Conservation (phyloP, 35 echinoderm and acorn worm species). For the Heliocidaris erythrogramma region DNA sequence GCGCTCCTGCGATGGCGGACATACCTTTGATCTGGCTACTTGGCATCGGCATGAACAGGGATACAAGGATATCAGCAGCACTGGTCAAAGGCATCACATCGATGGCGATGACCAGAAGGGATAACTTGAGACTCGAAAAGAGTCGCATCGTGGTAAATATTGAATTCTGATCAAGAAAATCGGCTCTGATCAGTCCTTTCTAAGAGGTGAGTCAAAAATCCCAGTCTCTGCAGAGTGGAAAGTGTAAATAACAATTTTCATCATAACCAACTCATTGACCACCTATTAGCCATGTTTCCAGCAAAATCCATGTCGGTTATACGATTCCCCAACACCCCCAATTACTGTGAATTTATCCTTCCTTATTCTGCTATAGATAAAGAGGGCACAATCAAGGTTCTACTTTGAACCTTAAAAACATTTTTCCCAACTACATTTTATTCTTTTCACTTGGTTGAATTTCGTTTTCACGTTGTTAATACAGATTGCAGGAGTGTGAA, state of each 20-base stretch:
- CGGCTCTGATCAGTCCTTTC: too few relatives aligned
- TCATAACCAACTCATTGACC: not conserved
- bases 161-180: not conserved
- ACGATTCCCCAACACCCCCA: too few relatives aligned
- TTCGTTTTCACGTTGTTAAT: too few relatives aligned
- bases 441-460: too few relatives aligned
- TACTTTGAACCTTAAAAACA: too few relatives aligned
- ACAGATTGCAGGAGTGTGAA: too few relatives aligned
- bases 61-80: not conserved
- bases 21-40: not conserved
- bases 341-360: too few relatives aligned
- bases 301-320: not conserved
- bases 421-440: too few relatives aligned
- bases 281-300: not conserved
- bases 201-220: not conserved
- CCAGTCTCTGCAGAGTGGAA: not conserved
- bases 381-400: too few relatives aligned
- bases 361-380: too few relatives aligned
- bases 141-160: not conserved
- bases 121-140: not conserved
- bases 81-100: not conserved
- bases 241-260: not conserved
- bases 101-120: not conserved
- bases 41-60: not conserved
- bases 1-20: not conserved